Base-by-base conservation (phyloP, 2,113 vertebrate species). In the Phrynosoma blainvillii region DNA sequence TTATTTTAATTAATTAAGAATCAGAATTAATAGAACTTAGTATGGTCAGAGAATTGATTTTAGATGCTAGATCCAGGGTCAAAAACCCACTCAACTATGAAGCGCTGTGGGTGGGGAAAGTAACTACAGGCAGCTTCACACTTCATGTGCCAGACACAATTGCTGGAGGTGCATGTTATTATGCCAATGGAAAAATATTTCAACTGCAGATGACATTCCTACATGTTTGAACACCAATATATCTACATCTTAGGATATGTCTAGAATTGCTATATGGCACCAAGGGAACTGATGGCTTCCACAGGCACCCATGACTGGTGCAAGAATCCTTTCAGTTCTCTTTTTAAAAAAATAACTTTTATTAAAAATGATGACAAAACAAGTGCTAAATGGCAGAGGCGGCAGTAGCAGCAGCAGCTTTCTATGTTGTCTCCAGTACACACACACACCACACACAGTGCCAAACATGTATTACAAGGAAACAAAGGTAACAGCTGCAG, bases 141-240 rank as follows among this genome's bases (percentile, higher is more conserved):
- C 42, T 79, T 54, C 18, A 54, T 27, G 47, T 76, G 40, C 54
- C 40, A 68, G 27, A 32, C 52, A 82, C 52, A 47, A 76, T 40
- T 82, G 79, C 86, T 75, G 40, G 52, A 82, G n/a, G n/a, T 87
- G 52, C 21, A 54, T 52, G 52, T 32, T 65, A 21, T 81, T 87
- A 87, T 42, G 18, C 25, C 11, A 27, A 8, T 32, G 65, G n/a
- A 56, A 25, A 87, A 87, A 87, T 27, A 75, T 56, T 87, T 71
- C 65, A 80, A 80, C 21, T 70, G 25, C 36, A 47, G 32, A 87
- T 42, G n/a, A 27, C 52, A 81, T 36, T 62, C 68, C 36, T 81
- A n/a, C 66, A 79, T 71, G 3, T 54, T 68, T 86, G 68, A 86
- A 79, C 42, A 68, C 14, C 27, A 8, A 71, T 79, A n/a, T 18